Base-by-base conservation (phyloP, 2,113 vertebrate genomes). In the Alouatta palliata region DNA sequence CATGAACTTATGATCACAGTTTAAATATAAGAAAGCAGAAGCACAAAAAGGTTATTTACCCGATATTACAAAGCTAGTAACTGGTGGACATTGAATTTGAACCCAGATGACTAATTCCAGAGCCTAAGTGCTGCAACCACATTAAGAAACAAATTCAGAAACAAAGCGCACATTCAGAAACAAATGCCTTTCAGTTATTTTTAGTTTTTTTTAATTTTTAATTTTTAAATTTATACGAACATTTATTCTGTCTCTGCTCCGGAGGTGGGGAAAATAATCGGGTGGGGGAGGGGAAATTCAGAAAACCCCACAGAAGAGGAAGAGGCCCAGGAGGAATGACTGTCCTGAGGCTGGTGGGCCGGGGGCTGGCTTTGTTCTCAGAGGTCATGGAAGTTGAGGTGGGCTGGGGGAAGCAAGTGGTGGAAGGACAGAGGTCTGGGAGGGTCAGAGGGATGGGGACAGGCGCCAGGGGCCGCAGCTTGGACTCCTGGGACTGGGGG, bases 171-270 rank as follows among this genome's bases (percentile, higher is more conserved):
- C 30, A 75, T 23, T 35, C 61, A 21, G 58, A 52, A 88, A 35
- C 13, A 30, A 73, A 73, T 23, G 45, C 3, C 47, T 45, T 64
- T n/a, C 45, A 32, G 45, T 25, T 71, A 6, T 71, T 45, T 68
- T 47, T 56, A 17, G 37, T 47, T 80, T 70, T 20, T 56, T 56
- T 21, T 43, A 43, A 43, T 43, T 43, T 43, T 43, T 5, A 45
- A 21, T 56, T 21, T 56, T 21, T 56, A 95, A 98, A 95, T 98
- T 84, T 94, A 95, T 97, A 97, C 81, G 97, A 97, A 97, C 75
- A 13, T 98, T 97, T 97, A 96, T 98, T 97, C 87, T 27, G 85
- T 94, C 93, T 88, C 93, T 83, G 95, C 84, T 21, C 88, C 47
- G 5, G 43, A 49, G 61, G 49, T 27, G 21, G 14, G 30, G 20